Base-by-base conservation (phyloP, 2,113 vertebrate genomes). In the Burhinus bistriatus region DNA sequence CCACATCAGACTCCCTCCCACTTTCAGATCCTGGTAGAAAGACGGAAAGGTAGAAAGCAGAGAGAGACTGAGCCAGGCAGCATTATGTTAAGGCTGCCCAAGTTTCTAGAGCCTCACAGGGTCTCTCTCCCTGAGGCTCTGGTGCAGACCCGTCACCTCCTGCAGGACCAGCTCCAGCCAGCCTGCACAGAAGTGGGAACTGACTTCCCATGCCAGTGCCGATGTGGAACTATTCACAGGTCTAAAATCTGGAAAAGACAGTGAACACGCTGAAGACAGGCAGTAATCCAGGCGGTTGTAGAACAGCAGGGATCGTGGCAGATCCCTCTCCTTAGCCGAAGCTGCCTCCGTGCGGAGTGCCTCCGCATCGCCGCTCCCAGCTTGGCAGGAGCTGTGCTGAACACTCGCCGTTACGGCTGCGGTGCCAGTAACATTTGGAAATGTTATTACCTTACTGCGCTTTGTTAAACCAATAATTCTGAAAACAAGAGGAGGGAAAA, bases 311-410 rank as follows among this genome's bases (percentile, higher is more conserved):
- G 45, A 12, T 7, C 2, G 11, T 19, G 29, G n/a, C 11, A 5
- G 3, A 12, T 69, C 27, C 42, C 21, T 34, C 54, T 94, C 52
- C 83, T 85, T 75, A 76, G 36, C 72, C 38, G 14, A 83, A 94
- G 78, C 87, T 96, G 97, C 97, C 96, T 82, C 91, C 96, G 7
- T 95, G 96, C 81, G 94, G 95, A 86, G 18, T 7, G 55, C 21
- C 8, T 10, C 73, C 1, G 61, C 91, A 89, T 49, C 55, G 27
- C 83, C 0, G 75, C 79, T 75, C 40, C 64, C 29, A 12, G 8
- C 30, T 5, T 10, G 1, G 18, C 61, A 7, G 25, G 1, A 12
- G 42, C 78, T 15, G 36, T 4, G 12, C 62, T 9, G 27, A 9
- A 45, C 11, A 1, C 38, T 36, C 10, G 6, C 66, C 10, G 1